A percentile compares a stretch with the other conserved stretches of the same genome.
Conservation (phyloP, 1,140 invertebrate genomes). For the Temnothorax nylanderi region DNA sequence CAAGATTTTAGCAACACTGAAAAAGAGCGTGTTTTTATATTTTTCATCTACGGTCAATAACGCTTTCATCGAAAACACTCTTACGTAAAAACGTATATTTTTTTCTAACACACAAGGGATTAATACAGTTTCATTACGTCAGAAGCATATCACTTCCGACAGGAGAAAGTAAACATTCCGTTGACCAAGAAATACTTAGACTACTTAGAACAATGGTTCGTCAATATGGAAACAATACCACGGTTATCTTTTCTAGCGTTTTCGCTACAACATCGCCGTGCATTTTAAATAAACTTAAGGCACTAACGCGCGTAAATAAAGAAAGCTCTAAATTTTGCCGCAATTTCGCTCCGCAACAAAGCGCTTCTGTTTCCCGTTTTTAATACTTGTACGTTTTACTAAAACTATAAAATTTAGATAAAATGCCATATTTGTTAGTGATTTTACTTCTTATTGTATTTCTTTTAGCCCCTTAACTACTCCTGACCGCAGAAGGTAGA, state of each 20-base stretch:
- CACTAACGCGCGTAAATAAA: background rate
- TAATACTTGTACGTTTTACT: background rate
- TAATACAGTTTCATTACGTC: constrained; percentile 10
- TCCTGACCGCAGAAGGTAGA: background rate
- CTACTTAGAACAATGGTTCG: constrained; percentile 29
- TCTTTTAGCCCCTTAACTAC: background rate
- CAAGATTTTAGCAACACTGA: background rate
- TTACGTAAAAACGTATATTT: background rate
- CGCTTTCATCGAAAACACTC: background rate
- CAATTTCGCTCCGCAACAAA: background rate
- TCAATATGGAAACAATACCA: constrained; percentile 11
- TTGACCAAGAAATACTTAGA: constrained; percentile 14
- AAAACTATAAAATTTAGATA: background rate
- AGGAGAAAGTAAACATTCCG: constrained; percentile 15
- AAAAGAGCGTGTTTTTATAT: background rate
- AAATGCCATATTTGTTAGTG: background rate
- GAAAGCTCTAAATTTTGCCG: background rate
- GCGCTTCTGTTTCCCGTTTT: background rate
- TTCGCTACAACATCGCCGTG: background rate
- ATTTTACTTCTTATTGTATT: background rate
- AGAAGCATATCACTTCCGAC: constrained; percentile 8
- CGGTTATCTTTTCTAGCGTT: constrained; percentile 18
- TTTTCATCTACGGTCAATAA: background rate
- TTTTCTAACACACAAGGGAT: background rate
- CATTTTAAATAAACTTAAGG: background rate